A percentile compares a stretch with the other conserved stretches of the same genome.
Conservation (phyloP, 2,113 vertebrate genomes). For the Pseudorasbora parva region DNA sequence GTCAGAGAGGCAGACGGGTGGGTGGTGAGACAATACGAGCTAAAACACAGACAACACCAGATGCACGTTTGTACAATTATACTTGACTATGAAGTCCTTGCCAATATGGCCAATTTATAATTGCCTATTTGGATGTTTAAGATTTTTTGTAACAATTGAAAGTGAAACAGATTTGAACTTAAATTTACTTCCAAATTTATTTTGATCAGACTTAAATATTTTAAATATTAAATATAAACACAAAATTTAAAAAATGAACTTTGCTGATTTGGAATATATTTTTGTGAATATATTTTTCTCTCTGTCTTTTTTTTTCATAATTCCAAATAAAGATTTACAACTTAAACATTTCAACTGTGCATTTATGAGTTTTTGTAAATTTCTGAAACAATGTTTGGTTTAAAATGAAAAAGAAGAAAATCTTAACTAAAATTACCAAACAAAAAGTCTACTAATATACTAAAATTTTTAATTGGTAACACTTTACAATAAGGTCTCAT, state of each 20-base stretch:
- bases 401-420: background rate
- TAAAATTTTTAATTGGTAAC: too few relatives aligned
- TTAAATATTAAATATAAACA: background rate
- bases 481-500: too few relatives aligned
- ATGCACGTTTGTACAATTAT: background rate
- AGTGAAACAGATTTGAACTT: background rate
- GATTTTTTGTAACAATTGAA: background rate
- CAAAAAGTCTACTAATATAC: too few relatives aligned
- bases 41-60: background rate
- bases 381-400: too few relatives aligned
- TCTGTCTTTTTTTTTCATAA: too few relatives aligned
- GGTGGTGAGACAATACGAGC: background rate
- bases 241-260: too few relatives aligned
- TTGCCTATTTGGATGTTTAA: background rate
- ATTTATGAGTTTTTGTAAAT: background rate
- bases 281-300: too few relatives aligned
- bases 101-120: background rate
- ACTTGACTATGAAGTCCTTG: background rate
- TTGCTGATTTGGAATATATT: too few relatives aligned
- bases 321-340: background rate
- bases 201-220: background rate
- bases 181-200: background rate
- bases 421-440: background rate
- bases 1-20: constrained; percentile 76
- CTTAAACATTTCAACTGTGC: background rate